Evolutionary conservation across 1,140 invertebrate species (phyloP), one percentile per base, ranked within the genome.

Genomic region (Heliconius hewitsoni): DNA sequence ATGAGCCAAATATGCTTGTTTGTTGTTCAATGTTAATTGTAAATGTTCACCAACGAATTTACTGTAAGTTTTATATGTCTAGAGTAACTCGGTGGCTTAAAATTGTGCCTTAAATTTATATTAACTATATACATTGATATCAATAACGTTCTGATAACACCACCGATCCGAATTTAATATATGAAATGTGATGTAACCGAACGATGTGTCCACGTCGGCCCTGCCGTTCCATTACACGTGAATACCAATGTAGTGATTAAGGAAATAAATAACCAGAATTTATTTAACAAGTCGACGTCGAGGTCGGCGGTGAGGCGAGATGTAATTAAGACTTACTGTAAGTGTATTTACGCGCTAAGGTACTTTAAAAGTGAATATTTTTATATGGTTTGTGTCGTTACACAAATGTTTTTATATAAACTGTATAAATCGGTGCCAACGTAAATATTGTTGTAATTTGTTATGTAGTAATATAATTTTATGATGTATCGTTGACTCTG

Each of bases 381-480:
- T 93, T 94, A 93, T 94, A 93, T 92, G 76, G 79, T 90, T 90
- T 92, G 90, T 94, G 91, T 87, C 76, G 73, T 82, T 77, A 93
- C 92, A 91, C 91, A 92, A 92, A 91, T 92, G 87, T 91, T 93
- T 91, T 94, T 93, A 90, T 91, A 90, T 90, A 82, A 83, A 87
- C 81, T 91, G 88, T 93, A 90, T 91, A 89, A 94, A 91, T 92
- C 86, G 92, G 93, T 94, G 93, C 93, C 93, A 94, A 94, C 93
- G 90, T 93, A 90, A 93, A 91, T 90, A 92, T 93, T 92, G 93
- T 93, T 94, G 91, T 94, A 93, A 91, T 93, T 81, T 94, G 93
- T 94, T 94, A 94, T 93, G 89, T 94, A 93, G 91, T 93, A 87
- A 90, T 90, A 90, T 92, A 90, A 89, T 94, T 92, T 91, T 91